Evolutionary conservation across 2,888 invertebrate genomes (phyloP), one percentile per base, ranked within the genome.

Genomic region (Diarsia rubi): DNA sequence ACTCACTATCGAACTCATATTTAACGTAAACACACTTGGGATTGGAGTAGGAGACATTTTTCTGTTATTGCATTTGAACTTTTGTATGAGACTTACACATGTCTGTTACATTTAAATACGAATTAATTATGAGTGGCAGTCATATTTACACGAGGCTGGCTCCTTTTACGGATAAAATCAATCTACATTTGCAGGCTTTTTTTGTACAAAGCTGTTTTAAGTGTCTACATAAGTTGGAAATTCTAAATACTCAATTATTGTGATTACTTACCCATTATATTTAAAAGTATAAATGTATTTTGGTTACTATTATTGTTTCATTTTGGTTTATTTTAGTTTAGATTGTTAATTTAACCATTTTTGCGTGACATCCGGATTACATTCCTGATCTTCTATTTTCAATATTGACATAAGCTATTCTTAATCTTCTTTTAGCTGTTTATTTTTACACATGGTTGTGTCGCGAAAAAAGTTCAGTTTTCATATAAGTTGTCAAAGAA

Each of bases 141-240:
- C 79, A 88, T 88, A 87, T 84, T 85, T 79, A 87, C 75, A 80
- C 83, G 89, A 91, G 87, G 92, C 91, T 93, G 93, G 93, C 94
- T 94, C 92, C 91, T 87, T 88, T 74, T 59, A 73, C 86, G 67
- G 62, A 79, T 81, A 78, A 69, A 72, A 69, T 84, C 69, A 75
- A 86, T 88, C 89, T 90, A 89, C 88, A 83, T 79, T 85, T 80
- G 90, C 90, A 92, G 92, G 92, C 91, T 93, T 92, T 89, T n/a
- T 94, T 94, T 95, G 94, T 94, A 94, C 94, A 94, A 94, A 95
- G 94, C 94, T 94, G 94, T 94, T 92, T 68, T 85, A 84, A n/a
- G 88, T 86, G 88, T 87, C 88, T 88, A 91, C 86, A 78, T 78
- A 75, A 78, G 59, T 79, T 73, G 67, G 63, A 70, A 37, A 62